Percentiles rank a stretch among this genome's conserved stretches.
Conservation (phyloP, 2,113 vertebrate genomes). For the Egretta garzetta region DNA sequence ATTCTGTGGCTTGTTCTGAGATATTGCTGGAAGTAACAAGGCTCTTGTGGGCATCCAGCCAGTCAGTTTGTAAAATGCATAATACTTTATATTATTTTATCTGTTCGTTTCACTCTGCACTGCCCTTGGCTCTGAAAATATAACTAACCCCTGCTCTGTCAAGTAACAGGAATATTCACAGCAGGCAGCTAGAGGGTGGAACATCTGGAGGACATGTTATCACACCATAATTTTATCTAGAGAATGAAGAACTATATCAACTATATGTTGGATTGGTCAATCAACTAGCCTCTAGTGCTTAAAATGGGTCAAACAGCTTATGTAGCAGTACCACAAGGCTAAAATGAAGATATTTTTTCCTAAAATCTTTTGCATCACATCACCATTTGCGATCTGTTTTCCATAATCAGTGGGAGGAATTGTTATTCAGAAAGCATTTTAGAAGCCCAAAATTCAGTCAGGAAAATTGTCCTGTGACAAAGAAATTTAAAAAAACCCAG, state of each 20-base stretch:
- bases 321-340: not conserved
- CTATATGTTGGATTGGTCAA: not conserved
- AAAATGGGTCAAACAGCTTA: not conserved
- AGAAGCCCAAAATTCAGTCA: not conserved
- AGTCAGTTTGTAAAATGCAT: not conserved
- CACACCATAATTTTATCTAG: not conserved
- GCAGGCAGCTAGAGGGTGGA: not conserved
- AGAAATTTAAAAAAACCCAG: not conserved
- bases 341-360: not conserved
- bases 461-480: not conserved
- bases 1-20: not conserved
- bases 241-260: not conserved
- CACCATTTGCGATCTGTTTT: not conserved
- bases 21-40: not conserved
- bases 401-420: not conserved
- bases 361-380: not conserved
- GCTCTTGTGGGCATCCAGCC: not conserved
- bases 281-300: not conserved
- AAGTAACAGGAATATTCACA: not conserved
- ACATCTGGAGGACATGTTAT: not conserved
- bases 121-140: not conserved
- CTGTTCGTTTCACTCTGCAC: not conserved
- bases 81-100: not conserved
- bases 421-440: not conserved
- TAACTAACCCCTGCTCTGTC: not conserved